phyloP scores from a whole-genome alignment of 2,113 vertebrate species.

The Nothocercus nigrocapillus region DNA sequence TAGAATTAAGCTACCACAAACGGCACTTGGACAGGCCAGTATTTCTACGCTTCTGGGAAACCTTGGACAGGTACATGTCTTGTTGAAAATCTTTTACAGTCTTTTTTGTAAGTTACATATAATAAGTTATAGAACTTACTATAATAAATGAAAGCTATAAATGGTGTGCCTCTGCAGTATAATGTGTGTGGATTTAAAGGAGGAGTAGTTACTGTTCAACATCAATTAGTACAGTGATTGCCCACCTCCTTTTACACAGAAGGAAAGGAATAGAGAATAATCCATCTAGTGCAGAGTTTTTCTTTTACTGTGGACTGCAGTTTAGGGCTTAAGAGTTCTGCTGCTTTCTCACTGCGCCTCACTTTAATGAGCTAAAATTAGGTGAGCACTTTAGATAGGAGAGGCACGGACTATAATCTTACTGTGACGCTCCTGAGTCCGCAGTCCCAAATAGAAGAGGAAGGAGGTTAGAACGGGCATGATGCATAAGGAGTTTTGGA shows the following conservation, averaged over 20 bases:
- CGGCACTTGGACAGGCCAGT: conserved; percentile 95
- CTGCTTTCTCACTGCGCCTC: background rate
- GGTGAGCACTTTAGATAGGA: background rate
- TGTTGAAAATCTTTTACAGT: background rate
- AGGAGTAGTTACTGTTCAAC: background rate
- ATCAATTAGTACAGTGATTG: background rate
- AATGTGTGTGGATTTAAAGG: background rate
- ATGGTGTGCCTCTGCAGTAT: background rate
- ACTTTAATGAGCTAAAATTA: background rate
- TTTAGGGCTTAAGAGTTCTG: background rate
- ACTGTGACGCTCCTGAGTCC: background rate
- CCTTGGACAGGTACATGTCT: conserved; percentile 90
- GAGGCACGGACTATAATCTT: background rate
- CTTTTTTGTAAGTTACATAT: no score
- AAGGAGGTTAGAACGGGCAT: background rate
- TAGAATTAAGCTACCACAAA: conserved; percentile 97
- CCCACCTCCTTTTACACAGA: background rate
- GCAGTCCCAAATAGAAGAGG: background rate
- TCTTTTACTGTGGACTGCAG: background rate
- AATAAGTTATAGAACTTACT: no score
- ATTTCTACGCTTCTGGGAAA: conserved; percentile 97
- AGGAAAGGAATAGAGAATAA: background rate
- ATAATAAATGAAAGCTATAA: background rate
- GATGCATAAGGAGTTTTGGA: background rate
- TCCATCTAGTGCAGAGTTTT: background rate